Evolutionary conservation across 2,888 invertebrate genomes (phyloP), one percentile per base, ranked within the genome.

Genomic region (Bugula neritina): DNA sequence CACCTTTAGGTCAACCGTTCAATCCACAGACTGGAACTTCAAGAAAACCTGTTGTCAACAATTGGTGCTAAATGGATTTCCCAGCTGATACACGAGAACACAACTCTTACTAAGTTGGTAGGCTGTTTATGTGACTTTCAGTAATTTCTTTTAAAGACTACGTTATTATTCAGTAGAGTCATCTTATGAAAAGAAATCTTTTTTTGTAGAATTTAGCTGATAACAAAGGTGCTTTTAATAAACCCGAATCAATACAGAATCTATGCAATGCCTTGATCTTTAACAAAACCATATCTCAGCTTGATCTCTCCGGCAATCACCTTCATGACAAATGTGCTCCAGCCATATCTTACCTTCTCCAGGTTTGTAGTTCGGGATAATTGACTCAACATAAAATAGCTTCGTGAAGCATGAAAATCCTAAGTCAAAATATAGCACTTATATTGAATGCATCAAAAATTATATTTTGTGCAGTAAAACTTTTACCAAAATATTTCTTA

Each of bases 1-100:
- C n/a, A n/a, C n/a, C n/a, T n/a, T n/a, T 27, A 75, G 75, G 71
- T 75, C 21, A 74, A 75, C 63, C 70, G 72, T 10, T 71, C 54
- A 13, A 73, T 74, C 13, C 54, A 71, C 35, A 72, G 63, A 29
- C 71, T 75, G 54, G 71, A 75, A 52, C 72, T 75, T 29, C 71
- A 74, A 63, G 75, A 73, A 13, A 75, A 75, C 69, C 71, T 71
- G 54, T 63, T 74, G 27, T 72, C 73, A 35, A 58, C 54, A 0
- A 72, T 72, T 69, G 75, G 75, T 34, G 73, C 71, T 21, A 57
- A 71, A 25, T 74, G 74, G 63, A 31, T 75, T 13, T 69, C 74
- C 25, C 72, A 69, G 54, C 71, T 74, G 69, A 72, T 75, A 3
- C 27, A 52, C 17, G 74, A 75, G 29, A 75, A 75, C 72, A 71